Base-by-base conservation (phyloP, 2,113 vertebrate genomes). In the Seriola dumerili region DNA sequence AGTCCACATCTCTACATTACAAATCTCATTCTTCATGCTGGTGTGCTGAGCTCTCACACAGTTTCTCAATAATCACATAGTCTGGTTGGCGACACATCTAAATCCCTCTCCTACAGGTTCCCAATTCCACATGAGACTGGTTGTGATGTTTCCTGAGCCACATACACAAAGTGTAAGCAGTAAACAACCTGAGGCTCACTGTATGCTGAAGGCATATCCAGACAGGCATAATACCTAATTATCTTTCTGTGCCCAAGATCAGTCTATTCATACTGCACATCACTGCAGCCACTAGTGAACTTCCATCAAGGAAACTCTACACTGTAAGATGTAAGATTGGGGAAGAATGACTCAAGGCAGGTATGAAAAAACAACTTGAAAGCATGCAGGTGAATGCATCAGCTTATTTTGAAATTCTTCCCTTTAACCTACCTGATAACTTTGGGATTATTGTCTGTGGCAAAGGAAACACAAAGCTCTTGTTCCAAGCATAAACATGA, bases 1-100 rank as follows among this genome's bases (percentile, higher is more conserved):
- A 76, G 76, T 84, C 85, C 61, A 25, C 85, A 87, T 89, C 81
- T 84, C 78, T n/a, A 81, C 78, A 79, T 91, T 90, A 89, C 71
- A 90, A 91, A 92, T 92, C 86, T 78, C 55, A 89, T 91, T 91
- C 80, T 91, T 92, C 86, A 91, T 80, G 89, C 85, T 85, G 76
- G 69, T 75, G 71, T 71, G 76, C 84, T 76, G 85, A 86, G 91
- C 88, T 85, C 78, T 90, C 85, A 82, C 46, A 44, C 88, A 85
- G 77, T 81, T 90, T 76, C 79, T 58, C 83, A 87, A 90, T 89
- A 93, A 93, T 91, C 88, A 4, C 74, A 81, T 73, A 63, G 81
- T 59, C 83, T 70, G 85, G 77, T 78, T 69, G 87, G 84, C 48
- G 23, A 89, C 86, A 81, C 55, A 81, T 83, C 88, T 81, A 88